Conservation (phyloP, 2,797 vertebrate species). For the Pagetopsis macropterus region DNA sequence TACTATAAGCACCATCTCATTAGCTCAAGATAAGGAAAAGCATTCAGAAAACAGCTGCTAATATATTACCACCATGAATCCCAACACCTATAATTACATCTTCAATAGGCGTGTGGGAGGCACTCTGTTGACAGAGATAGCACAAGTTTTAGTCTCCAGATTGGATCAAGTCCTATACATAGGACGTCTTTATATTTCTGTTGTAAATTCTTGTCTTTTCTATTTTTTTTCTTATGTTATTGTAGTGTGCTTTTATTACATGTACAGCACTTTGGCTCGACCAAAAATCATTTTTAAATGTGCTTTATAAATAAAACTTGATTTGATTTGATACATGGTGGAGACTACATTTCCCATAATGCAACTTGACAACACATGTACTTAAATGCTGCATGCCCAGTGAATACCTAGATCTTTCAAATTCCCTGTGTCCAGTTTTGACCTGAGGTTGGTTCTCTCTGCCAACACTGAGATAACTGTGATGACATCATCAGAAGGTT, state of each 20-base stretch:
- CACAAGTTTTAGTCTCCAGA: neutral
- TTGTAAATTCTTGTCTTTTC: too few species aligned
- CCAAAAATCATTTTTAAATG: too few species aligned
- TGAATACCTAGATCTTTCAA: neutral
- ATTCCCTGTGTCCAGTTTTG: rapidly evolving
- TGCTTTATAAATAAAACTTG: too few species aligned
- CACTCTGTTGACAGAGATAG: neutral
- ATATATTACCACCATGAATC: neutral
- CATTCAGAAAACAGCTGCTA: neutral
- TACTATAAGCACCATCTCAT: neutral
- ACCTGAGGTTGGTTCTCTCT: neutral
- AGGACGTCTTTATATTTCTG: too few species aligned
- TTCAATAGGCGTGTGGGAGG: neutral
- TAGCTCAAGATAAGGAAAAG: neutral
- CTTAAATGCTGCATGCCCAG: neutral
- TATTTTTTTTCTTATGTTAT: too few species aligned
- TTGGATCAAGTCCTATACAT: neutral
- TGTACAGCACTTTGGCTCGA: too few species aligned
- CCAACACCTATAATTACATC: neutral
- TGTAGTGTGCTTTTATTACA: too few species aligned
- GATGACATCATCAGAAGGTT: neutral
- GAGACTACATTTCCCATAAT: too few species aligned
- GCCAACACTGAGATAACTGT: neutral
- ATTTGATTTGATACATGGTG: too few species aligned
- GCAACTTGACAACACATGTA: too few species aligned